phyloP scores from a whole-genome alignment of 92 coral and sea anemone genomes.

The Palythoa caribaeorum region DNA sequence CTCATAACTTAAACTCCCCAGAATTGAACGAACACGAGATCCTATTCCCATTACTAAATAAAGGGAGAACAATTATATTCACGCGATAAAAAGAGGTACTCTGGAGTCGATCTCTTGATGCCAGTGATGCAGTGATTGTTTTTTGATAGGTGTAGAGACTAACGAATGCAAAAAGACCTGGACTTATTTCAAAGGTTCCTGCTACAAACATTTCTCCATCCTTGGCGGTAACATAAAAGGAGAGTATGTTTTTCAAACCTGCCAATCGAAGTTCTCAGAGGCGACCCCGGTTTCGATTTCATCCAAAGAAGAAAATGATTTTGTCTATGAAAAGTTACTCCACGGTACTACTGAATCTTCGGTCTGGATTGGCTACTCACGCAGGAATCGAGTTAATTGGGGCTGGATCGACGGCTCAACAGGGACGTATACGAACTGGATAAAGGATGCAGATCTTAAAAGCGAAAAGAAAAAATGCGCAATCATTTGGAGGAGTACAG shows the following conservation, averaged over 20 bases:
- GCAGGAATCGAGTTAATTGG: slow-evolving; percentile 9
- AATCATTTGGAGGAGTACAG: neutral
- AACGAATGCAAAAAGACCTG: slow-evolving; percentile 7
- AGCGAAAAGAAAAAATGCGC: neutral
- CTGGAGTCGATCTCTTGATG: too few species aligned
- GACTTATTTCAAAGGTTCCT: neutral
- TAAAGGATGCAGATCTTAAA: neutral
- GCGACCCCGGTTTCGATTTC: slow-evolving; percentile 6
- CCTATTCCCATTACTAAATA: too few species aligned
- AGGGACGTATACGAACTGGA: neutral
- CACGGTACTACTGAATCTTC: neutral
- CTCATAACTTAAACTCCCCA: too few species aligned
- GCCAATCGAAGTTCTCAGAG: neutral
- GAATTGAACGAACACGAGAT: too few species aligned
- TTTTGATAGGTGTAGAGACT: neutral
- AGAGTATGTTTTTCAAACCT: neutral
- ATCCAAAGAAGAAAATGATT: neutral
- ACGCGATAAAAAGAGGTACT: too few species aligned
- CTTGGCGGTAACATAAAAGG: neutral
- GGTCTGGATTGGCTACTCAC: slow-evolving; percentile 1
- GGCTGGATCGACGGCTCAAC: slow-evolving; percentile 1
- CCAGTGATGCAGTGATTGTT: too few species aligned
- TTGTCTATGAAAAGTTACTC: neutral
- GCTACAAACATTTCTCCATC: neutral
- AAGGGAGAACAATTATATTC: too few species aligned